Evolutionary conservation across 2,888 invertebrate genomes (phyloP), one percentile per base, ranked within the genome.

Genomic region (Pollenia griseotomentosa): DNA sequence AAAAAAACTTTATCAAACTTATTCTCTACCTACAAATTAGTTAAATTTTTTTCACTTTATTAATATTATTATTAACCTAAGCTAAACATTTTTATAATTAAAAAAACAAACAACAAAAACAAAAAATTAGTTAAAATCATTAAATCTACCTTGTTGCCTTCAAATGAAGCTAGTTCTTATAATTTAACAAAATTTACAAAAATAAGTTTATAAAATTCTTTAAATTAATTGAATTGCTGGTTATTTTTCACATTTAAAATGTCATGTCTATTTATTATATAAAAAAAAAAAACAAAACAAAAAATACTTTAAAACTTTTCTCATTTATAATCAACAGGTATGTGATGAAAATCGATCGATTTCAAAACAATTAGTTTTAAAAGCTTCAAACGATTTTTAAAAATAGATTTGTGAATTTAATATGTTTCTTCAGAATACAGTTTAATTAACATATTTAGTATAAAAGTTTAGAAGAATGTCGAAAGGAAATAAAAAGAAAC

Each of bases 91-190:
- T 61, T 82, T 88, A 86, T 63, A 85, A 12, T 51, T 70, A 83
- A 65, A 48, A 19, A 48, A 78, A 65, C 33, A 40, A 33, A 44
- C 48, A 11, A 75, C 57, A 71, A 68, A 51, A 73, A 77, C 5
- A 65, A 61, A 40, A 68, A 73, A 57, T 87, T 90, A 89, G 89
- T 85, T 88, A 79, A 89, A 89, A 89, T 85, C 83, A 79, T 82
- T 74, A 75, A 75, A 88, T 87, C 91, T 91, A 92, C 92, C 92
- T 92, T 92, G 91, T 92, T 92, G 92, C 92, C 92, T 92, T 92
- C 92, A 92, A 92, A 92, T 90, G 92, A 92, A 92, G 92, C 92
- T 92, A 92, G 92, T 91, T 84, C 78, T 79, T 59, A 87, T 86
- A 73, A 74, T 83, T 82, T 85, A 78, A 74, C 70, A 75, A 85